A percentile compares a stretch with the other conserved stretches of the same genome.
These are phyloP conservation scores for Volucella inanis DNA, from an alignment of 2,888 invertebrate species.

Conservation along the genomic window DNA sequence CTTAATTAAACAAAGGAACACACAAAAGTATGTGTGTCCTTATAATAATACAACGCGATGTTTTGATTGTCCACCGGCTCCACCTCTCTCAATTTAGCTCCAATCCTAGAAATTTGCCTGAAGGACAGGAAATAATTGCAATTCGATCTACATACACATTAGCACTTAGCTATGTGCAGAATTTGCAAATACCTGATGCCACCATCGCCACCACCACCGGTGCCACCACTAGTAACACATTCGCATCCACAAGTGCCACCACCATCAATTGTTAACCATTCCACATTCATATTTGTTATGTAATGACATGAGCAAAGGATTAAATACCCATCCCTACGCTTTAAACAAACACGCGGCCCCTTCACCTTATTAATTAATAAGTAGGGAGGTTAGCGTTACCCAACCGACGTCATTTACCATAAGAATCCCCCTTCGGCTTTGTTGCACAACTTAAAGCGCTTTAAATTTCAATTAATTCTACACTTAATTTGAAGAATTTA, in stretches of 20 bases:
- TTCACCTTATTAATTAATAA: conserved; percentile 73
- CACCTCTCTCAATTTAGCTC: conserved; percentile 1
- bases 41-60: conserved; percentile 67
- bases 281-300: conserved; percentile 64
- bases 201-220: conserved; percentile 14
- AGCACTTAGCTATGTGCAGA: conserved; percentile 51
- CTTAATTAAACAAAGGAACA: conserved; percentile 73
- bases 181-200: conserved; percentile 67
- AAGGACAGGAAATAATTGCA: conserved; percentile 66
- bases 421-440: neutral
- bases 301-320: conserved; percentile 68
- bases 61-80: conserved; percentile 59
- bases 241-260: conserved; percentile 5
- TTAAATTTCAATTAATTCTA: conserved; percentile 26
- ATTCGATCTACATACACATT: conserved; percentile 68
- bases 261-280: conserved; percentile 55
- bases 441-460: conserved; percentile 32
- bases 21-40: conserved; percentile 67
- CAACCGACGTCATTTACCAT: neutral
- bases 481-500: conserved; percentile 19
- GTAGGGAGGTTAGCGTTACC: conserved; percentile 39
- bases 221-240: conserved; percentile 4
- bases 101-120: conserved; percentile 25
- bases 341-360: conserved; percentile 47
- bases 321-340: conserved; percentile 60